Base-by-base conservation (phyloP, 2,888 invertebrate genomes). In the Cylindroiulus punctatus region DNA sequence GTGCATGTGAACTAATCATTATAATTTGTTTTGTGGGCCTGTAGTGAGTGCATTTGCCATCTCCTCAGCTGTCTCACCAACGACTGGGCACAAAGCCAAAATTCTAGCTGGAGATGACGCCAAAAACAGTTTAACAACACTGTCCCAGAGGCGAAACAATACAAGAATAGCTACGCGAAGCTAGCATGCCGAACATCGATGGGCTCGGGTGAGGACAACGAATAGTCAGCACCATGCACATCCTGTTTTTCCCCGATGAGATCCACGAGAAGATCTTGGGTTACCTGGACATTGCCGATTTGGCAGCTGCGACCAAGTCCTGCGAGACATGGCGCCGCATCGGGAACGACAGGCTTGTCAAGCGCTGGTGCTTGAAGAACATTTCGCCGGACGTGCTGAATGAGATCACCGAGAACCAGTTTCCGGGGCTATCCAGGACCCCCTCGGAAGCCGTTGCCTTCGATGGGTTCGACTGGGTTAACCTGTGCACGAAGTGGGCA, bases 211-310 rank as follows among this genome's bases (percentile, higher is more conserved):
- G 3, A 52, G 52, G 26, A 17, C 30, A 30, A 30, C 14, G 26
- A 8, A 65, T 14, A 32, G 36, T 81, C 26, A n/a, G n/a, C 19
- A 84, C 1, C n/a, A 84, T 84, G 84, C 32, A 85, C 17, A 40
- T 85, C 30, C 85, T 81, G n/a, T 8, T 0, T 12, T 81, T 85
- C 30, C 85, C 85, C 0, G 1, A 32, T 14, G 85, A 85, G n/a
- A 85, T 85, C 30, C 85, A 85, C 0, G 85, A 85, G 85, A 76
- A 85, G 19, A 85, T 85, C 42, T 22, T 85, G 30, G 32, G 76
- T 22, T 85, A 76, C 19, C 36, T 85, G 44, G 44, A 85, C 22
- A 85, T 85, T 12, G n/a, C n/a, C 10, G 76, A 85, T 40, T 40
- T 85, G 30, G 26, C 81, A 1, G 14, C 57, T 3, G 85, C 85